Conservation (phyloP, 1,140 invertebrate species). For the Habropoda laboriosa region DNA sequence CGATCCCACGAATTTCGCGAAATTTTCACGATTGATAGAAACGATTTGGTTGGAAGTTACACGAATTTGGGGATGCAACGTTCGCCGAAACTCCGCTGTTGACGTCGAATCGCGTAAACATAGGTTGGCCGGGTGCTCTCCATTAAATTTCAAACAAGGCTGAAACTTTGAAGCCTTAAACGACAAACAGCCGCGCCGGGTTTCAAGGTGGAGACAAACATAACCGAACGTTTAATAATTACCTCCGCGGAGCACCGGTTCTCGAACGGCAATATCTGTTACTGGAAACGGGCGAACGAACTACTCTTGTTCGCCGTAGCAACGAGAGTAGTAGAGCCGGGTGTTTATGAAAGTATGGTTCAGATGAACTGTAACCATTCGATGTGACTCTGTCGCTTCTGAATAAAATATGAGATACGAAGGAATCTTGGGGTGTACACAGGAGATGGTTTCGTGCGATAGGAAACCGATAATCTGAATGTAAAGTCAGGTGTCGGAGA, state of each 20-base stretch:
- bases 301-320: not conserved
- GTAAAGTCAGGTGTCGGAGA: too few species aligned
- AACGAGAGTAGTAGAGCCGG: not conserved
- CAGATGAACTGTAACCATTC: not conserved
- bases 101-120: not conserved
- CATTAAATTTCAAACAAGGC: not conserved
- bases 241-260: too few species aligned
- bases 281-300: not conserved
- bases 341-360: conserved; percentile 21
- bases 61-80: too few species aligned
- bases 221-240: not conserved
- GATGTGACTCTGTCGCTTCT: not conserved
- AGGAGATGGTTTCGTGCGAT: not conserved
- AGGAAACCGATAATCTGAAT: conserved; percentile 18
- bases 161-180: not conserved
- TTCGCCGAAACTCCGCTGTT: too few species aligned
- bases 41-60: too few species aligned
- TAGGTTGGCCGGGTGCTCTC: not conserved
- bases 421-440: not conserved
- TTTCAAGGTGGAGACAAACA: not conserved
- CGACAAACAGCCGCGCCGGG: not conserved
- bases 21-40: too few species aligned
- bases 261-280: not conserved
- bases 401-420: conserved; percentile 29
- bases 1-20: too few species aligned